Percentiles rank a stretch among this genome's conserved stretches.
phyloP scores from a whole-genome alignment of 2,113 vertebrate species.

The Daubentonia madagascariensis region DNA sequence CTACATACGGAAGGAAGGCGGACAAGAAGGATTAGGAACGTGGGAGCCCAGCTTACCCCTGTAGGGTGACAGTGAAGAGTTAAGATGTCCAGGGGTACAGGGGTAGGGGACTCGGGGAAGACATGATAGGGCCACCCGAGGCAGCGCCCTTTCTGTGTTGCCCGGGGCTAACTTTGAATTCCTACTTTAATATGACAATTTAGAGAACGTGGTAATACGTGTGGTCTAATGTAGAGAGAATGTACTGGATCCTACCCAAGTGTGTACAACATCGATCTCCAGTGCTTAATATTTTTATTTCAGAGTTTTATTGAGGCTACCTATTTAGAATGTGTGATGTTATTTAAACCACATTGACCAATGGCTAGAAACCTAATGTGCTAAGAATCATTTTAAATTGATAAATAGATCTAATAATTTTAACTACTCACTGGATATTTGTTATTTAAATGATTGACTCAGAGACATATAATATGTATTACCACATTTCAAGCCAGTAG shows the following conservation, averaged over 20 bases:
- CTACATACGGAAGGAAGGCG: not conserved
- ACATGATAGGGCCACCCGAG: not conserved
- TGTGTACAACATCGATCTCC: not conserved
- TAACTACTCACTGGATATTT: not conserved
- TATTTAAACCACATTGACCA: not conserved
- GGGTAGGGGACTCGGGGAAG: not conserved
- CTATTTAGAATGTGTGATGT: not conserved
- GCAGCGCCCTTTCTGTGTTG: not conserved
- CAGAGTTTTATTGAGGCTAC: not conserved
- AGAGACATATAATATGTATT: not conserved
- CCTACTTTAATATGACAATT: not conserved
- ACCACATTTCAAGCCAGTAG: conserved; percentile 49
- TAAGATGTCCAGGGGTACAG: not conserved
- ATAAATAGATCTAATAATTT: not conserved
- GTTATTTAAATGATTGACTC: conserved; percentile 4
- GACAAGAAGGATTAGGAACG: not conserved
- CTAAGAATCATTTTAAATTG: conserved; percentile 29
- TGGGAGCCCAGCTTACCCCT: not conserved
- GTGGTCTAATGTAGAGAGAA: not conserved
- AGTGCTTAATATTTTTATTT: not conserved
- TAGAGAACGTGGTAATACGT: not conserved
- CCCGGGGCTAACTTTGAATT: not conserved
- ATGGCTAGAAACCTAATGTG: not conserved
- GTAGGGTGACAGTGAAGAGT: not conserved
- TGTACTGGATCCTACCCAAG: not conserved